Percentiles rank a stretch among this genome's conserved stretches.
Conservation (phyloP, 2,888 invertebrate genomes). For the Pyrocoelia pectoralis region DNA sequence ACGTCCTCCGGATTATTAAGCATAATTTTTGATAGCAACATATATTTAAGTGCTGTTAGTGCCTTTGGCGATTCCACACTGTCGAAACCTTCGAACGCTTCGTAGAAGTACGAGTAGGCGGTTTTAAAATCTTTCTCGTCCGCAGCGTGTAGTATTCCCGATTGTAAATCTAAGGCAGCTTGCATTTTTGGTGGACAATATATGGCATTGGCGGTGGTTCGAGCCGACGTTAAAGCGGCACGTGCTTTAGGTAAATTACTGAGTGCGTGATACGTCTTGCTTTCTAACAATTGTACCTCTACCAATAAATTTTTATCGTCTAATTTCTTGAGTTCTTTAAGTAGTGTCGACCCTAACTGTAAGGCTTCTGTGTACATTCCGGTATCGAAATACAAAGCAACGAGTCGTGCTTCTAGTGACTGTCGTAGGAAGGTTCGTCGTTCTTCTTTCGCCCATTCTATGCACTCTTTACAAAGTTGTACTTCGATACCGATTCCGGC, state of each 20-base stretch:
- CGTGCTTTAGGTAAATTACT: slow-evolving; percentile 96
- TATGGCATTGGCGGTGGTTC: slow-evolving; percentile 99
- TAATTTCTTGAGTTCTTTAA: slow-evolving; percentile 96
- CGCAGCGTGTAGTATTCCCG: slow-evolving; percentile 98
- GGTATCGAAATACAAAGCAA: slow-evolving; percentile 94
- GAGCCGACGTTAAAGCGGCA: slow-evolving; percentile 95
- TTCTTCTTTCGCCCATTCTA: slow-evolving; percentile 99
- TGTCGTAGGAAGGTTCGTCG: slow-evolving; percentile 96
- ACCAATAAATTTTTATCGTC: slow-evolving; percentile 99
- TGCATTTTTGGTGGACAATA: slow-evolving; percentile 99
- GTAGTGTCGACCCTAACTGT: slow-evolving; percentile 82
- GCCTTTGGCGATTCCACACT: slow-evolving; percentile 93
- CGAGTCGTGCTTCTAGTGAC: slow-evolving; percentile 91
- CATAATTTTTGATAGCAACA: slow-evolving; percentile 99
- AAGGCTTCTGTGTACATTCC: slow-evolving; percentile 89
- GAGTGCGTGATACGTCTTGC: slow-evolving; percentile 97
- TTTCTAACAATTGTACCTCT: slow-evolving; percentile 97
- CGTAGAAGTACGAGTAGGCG: slow-evolving; percentile 99
- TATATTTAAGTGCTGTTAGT: slow-evolving; percentile 96
- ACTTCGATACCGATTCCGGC: slow-evolving; percentile 96
- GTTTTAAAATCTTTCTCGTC: slow-evolving; percentile 99
- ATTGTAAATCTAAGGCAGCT: slow-evolving; percentile 95
- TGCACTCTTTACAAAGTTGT: slow-evolving; percentile 95
- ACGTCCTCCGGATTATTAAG: slow-evolving; percentile 96
- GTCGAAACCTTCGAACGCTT: slow-evolving; percentile 99